phyloP scores from a whole-genome alignment of 2,797 vertebrate genomes.

The Orestias chungarensis region DNA sequence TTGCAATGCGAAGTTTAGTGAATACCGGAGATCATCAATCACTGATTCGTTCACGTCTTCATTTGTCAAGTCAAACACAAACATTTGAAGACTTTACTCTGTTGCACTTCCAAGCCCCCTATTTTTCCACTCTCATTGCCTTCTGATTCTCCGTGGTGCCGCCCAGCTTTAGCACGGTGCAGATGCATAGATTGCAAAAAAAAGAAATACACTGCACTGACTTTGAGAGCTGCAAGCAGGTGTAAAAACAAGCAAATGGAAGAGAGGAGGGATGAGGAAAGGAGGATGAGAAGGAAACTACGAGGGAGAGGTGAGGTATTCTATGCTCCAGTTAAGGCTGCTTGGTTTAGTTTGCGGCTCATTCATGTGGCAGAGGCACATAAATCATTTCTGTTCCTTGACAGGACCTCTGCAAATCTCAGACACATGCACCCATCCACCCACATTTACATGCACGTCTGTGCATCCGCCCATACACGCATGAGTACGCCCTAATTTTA shows the following conservation, averaged over 20 bases:
- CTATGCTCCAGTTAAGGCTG: conserved; percentile 49
- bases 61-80: conserved; percentile 46
- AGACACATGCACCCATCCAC: conserved; percentile 26
- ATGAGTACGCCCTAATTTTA: conserved; percentile 49
- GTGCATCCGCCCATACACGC: conserved; percentile 37
- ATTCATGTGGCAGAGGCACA: conserved; percentile 65
- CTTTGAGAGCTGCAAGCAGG: conserved; percentile 65
- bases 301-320: conserved; percentile 52
- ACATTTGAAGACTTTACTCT: conserved; percentile 46
- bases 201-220: conserved; percentile 25
- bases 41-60: conserved; percentile 53
- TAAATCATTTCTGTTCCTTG: conserved; percentile 74
- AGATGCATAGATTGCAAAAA: conserved; percentile 52
- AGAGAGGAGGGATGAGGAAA: conserved; percentile 16
- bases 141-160: conserved; percentile 67
- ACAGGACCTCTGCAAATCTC: conserved; percentile 54
- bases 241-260: conserved; percentile 69
- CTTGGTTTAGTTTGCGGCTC: conserved; percentile 52
- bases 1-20: conserved; percentile 13
- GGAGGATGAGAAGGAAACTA: conserved; percentile 14
- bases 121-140: conserved; percentile 61
- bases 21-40: conserved; percentile 60
- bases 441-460: conserved; percentile 36
- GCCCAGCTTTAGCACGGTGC: conserved; percentile 61
- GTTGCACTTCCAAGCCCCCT: conserved; percentile 41